Evolutionary conservation across 2,113 vertebrate genomes (phyloP).

Genomic region (Microcebus ravelobensis): DNA sequence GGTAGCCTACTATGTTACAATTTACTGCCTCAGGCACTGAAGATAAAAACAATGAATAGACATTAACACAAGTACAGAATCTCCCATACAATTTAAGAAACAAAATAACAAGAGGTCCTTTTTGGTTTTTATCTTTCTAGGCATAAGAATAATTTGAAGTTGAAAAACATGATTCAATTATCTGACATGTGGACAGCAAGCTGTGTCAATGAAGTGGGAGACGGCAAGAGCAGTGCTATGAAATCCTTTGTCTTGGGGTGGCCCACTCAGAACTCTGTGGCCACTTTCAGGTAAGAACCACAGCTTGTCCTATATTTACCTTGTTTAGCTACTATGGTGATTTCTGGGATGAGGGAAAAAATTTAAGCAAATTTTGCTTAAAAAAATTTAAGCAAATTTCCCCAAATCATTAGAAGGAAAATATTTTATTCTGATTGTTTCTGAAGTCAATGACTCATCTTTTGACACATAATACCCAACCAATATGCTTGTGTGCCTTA

Average conservation of each 20-base stretch:
- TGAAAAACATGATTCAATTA: constrained; percentile 76
- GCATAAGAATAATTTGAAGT: constrained; percentile 78
- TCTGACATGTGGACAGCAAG: constrained; percentile 95
- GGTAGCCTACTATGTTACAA: not conserved
- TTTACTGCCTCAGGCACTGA: not conserved
- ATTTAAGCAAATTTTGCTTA: not conserved
- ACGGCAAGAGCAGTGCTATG: constrained; percentile 88
- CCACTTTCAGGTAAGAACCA: constrained; percentile 92
- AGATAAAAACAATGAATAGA: not conserved
- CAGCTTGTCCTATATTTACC: not conserved
- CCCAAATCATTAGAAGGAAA: not conserved
- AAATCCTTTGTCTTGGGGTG: constrained; percentile 96
- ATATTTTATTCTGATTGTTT: too few species aligned
- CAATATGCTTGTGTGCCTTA: too few species aligned
- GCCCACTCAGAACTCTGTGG: constrained; percentile 96
- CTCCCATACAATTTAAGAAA: constrained; percentile 12
- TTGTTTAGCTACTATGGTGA: not conserved
- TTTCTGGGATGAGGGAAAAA: not conserved
- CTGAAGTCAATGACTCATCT: too few species aligned
- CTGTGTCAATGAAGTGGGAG: constrained; percentile 96
- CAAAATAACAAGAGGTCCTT: not conserved
- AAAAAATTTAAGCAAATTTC: not conserved
- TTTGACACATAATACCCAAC: too few species aligned
- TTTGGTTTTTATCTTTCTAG: constrained; percentile 64
- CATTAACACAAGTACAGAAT: not conserved